Base-by-base conservation (phyloP, 2,888 invertebrate genomes). In the Scaptomyza caliginosa region DNA sequence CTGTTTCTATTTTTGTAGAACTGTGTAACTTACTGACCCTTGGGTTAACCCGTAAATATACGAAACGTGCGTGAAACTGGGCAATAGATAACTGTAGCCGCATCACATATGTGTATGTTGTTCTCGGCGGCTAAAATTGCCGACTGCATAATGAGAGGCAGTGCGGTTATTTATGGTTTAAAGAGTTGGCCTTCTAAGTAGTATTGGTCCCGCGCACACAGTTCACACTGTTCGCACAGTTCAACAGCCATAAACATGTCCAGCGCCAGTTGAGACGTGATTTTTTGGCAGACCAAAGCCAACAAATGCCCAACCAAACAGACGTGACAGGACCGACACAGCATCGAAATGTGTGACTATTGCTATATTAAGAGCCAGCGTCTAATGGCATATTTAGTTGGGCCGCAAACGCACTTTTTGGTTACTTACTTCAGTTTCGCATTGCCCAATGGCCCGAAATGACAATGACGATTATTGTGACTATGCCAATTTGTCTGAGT, bases 401-500 rank as follows among this genome's bases (percentile, higher is more conserved):
- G 16, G 8, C 38, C 34, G 6, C 56, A 50, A 50, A 57, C 62
- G 68, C 69, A 59, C 58, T 75, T 62, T 57, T 57, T 19, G 73
- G 67, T 51, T 57, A 48, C 52, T 54, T 40, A 21, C 32, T 21
- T 23, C 30, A 59, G 49, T 39, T 46, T 52, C 16, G 21, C 45
- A 13, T 10, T 77, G 72, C 59, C 67, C 74, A 85, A 78, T 85
- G 67, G 80, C 67, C 67, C 65, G 83, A 75, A 66, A 64, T 73
- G 68, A 60, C 59, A 42, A 51, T 58, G 71, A 59, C 59, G 83
- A 80, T 73, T 75, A 83, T 67, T 64, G 58, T 58, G 73, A 67
- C 63, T 16, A 84, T 58, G 74, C 67, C 82, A 70, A 77, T 72
- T 86, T 84, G 87, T 86, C 78, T 86, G 73, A 13, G 62, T 57